Evolutionary conservation across 2,113 vertebrate species (phyloP).

Genomic region (Chrysemys picta): DNA sequence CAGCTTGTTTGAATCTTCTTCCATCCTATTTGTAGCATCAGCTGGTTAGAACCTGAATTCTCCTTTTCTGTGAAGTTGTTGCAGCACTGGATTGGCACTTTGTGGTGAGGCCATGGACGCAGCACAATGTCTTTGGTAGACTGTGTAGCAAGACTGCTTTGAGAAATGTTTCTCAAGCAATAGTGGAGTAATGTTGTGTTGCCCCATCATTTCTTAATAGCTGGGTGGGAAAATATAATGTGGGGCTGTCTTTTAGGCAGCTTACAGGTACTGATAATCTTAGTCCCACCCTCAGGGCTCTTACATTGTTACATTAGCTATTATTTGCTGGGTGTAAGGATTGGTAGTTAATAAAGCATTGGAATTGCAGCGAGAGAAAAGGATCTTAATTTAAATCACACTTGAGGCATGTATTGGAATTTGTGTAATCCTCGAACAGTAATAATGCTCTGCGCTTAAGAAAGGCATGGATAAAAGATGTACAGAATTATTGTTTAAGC

Average conservation of each 20-base stretch:
- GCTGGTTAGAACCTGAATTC: neutral
- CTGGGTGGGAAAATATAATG: neutral
- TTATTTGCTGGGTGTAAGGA: fast-evolving
- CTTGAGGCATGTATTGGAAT: fast-evolving
- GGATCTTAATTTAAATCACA: neutral
- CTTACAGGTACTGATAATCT: neutral
- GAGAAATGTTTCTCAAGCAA: neutral
- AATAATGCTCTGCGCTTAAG: fast-evolving
- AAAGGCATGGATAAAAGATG: neutral
- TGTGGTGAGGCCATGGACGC: no score
- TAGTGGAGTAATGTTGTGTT: neutral
- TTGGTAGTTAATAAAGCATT: fast-evolving
- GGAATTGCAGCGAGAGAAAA: neutral
- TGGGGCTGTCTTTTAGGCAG: neutral
- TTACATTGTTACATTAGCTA: neutral
- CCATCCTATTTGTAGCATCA: neutral
- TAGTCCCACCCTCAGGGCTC: neutral
- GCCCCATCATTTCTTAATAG: neutral
- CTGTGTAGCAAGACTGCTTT: fast-evolving
- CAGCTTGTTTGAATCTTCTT: neutral
- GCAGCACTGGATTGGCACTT: neutral
- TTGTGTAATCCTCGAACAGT: neutral
- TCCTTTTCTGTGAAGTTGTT: neutral
- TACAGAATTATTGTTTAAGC: neutral
- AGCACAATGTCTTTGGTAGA: neutral